Percentiles rank a stretch among this genome's conserved stretches.
Conservation (phyloP, 92 coral and sea anemone species). For the Porites rus region DNA sequence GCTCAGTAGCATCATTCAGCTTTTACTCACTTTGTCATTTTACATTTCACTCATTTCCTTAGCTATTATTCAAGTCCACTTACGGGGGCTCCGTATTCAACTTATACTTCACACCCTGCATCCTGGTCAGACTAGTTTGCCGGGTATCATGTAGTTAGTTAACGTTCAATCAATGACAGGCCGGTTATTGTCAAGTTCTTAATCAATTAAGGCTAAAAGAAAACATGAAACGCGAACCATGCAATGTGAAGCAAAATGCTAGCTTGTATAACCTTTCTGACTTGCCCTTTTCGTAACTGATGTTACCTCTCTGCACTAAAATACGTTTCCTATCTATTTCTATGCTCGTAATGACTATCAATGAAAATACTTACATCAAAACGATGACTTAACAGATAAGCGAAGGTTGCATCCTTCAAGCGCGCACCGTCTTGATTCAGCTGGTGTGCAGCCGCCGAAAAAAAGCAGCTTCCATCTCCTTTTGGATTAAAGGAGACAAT, state of each 20-base stretch:
- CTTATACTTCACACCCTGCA: slow-evolving; percentile 18
- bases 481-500: slow-evolving; percentile 40
- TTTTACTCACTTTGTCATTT: slow-evolving; percentile 15
- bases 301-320: slow-evolving; percentile 17
- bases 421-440: slow-evolving; percentile 25
- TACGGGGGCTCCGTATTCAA: slow-evolving; percentile 27
- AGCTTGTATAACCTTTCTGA: slow-evolving; percentile 9
- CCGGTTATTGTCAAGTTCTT: not conserved
- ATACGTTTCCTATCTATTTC: not conserved
- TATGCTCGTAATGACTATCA: not conserved
- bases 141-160: slow-evolving; percentile 25
- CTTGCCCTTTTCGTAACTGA: slow-evolving; percentile 29
- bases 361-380: slow-evolving; percentile 50
- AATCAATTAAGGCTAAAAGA: not conserved
- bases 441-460: slow-evolving; percentile 46
- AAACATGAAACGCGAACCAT: slow-evolving; percentile 20
- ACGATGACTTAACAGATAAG: slow-evolving; percentile 44
- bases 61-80: slow-evolving; percentile 10
- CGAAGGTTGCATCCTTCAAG: slow-evolving; percentile 36
- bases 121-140: slow-evolving; percentile 22
- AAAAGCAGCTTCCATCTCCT: slow-evolving; percentile 64
- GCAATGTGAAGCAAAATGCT: slow-evolving; percentile 18
- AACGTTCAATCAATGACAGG: slow-evolving; percentile 27
- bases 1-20: slow-evolving; percentile 12
- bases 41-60: not conserved